Conservation (phyloP, 2,113 vertebrate species). For the Electrona antarctica region DNA sequence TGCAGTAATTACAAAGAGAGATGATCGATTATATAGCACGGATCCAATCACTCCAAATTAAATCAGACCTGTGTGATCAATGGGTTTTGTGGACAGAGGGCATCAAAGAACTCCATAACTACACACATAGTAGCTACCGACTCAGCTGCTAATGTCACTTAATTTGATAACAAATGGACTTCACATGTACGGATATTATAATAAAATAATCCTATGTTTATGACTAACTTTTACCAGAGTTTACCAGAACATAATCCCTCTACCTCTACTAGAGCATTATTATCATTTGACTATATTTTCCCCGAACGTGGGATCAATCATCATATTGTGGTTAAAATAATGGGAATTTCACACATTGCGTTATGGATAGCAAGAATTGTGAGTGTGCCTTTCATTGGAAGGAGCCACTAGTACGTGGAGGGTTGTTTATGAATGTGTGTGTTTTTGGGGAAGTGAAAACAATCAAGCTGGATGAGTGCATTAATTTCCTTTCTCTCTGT, state of each 20-base stretch:
- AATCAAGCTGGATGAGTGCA: conserved; percentile 10
- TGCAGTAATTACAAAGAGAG: conserved; percentile 67
- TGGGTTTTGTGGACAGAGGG: conserved; percentile 25
- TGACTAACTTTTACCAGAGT: neutral
- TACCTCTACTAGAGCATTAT: neutral
- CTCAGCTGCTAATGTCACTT: no score
- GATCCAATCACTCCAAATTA: conserved; percentile 56
- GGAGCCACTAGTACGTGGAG: no score
- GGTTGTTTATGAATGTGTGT: neutral
- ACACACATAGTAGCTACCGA: neutral
- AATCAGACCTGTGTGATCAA: conserved; percentile 43
- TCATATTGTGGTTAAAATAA: neutral
- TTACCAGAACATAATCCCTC: neutral
- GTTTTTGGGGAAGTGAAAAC: conserved; percentile 56
- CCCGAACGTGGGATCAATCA: neutral
- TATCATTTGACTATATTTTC: neutral
- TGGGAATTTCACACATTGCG: conserved; percentile 25
- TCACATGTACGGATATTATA: no score
- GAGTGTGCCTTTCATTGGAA: no score
- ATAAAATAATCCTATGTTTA: neutral
- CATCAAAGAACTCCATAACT: conserved; percentile 18
- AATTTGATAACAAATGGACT: neutral
- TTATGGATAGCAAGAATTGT: conserved; percentile 17
- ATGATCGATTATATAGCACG: conserved; percentile 55
- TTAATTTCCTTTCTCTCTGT: conserved; percentile 8